Evolutionary conservation across 2,888 invertebrate genomes (phyloP).

Genomic region (Pyrrhosoma nymphula): DNA sequence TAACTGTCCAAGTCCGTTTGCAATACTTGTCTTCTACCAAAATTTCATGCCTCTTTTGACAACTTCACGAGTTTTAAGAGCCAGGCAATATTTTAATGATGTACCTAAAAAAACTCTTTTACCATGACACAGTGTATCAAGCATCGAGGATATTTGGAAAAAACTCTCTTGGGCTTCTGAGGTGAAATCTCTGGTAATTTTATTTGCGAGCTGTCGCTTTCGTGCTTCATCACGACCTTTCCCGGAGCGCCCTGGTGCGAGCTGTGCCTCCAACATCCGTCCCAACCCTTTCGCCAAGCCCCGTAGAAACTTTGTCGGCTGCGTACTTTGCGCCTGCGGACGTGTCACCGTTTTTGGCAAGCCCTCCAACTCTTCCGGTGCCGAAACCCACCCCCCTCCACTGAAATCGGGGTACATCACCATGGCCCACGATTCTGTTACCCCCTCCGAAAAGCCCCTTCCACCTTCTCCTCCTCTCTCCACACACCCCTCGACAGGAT

Average conservation of each 20-base stretch:
- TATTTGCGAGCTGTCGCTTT: not conserved
- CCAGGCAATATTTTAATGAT: too few species aligned
- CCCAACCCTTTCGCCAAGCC: not conserved
- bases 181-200: not conserved
- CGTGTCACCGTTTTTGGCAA: slow-evolving; percentile 29
- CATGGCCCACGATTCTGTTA: not conserved
- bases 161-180: too few species aligned
- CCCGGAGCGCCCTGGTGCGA: not conserved
- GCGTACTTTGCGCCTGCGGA: slow-evolving; percentile 9
- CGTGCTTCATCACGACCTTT: not conserved
- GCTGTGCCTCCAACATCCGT: not conserved
- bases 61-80: too few species aligned
- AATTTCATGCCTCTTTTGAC: too few species aligned
- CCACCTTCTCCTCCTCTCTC: too few species aligned
- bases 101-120: too few species aligned
- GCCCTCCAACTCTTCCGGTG: not conserved
- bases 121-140: too few species aligned
- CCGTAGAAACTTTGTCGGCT: not conserved
- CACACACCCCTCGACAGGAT: too few species aligned
- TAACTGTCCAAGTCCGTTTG: too few species aligned
- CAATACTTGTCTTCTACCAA: too few species aligned
- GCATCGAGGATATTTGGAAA: too few species aligned
- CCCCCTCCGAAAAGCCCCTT: not conserved
- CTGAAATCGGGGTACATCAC: not conserved
- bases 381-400: not conserved